Evolutionary conservation across 2,888 invertebrate species (phyloP).

Genomic region (Agrilus biguttatus): DNA sequence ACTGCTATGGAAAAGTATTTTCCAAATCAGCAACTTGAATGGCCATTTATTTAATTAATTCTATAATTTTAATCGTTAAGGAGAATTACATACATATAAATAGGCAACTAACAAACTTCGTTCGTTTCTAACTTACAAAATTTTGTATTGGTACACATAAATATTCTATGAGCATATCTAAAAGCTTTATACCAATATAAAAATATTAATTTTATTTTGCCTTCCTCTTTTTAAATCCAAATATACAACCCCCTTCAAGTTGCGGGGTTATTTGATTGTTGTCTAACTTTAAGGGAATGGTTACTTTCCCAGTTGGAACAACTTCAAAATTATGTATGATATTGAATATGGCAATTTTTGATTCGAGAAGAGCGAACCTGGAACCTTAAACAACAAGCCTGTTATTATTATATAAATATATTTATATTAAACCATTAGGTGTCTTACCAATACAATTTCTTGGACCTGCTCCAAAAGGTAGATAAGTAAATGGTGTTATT

Average conservation of each 20-base stretch:
- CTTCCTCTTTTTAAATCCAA: conserved; percentile 5
- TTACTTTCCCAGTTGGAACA: conserved; percentile 27
- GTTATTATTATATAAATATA: not conserved
- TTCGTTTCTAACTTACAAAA: no score
- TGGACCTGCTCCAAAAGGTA: conserved; percentile 36
- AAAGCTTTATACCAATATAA: no score
- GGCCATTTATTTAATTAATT: no score
- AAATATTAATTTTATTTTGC: no score
- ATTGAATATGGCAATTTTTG: conserved; percentile 28
- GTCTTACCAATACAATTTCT: conserved; percentile 23
- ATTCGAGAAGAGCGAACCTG: conserved; percentile 32
- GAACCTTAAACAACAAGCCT: conserved; percentile 18
- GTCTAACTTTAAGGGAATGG: conserved; percentile 22
- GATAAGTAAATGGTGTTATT: conserved; percentile 33
- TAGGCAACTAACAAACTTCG: no score
- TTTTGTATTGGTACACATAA: no score
- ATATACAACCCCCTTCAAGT: conserved; percentile 4
- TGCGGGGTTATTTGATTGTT: not conserved
- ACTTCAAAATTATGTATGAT: conserved; percentile 28
- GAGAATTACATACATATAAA: no score
- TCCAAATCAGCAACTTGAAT: no score
- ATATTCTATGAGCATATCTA: no score
- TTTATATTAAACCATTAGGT: not conserved
- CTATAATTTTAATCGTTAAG: no score
- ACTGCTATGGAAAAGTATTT: no score